phyloP scores from a whole-genome alignment of 2,797 vertebrate species.

The Pseudochirops cupreus region DNA sequence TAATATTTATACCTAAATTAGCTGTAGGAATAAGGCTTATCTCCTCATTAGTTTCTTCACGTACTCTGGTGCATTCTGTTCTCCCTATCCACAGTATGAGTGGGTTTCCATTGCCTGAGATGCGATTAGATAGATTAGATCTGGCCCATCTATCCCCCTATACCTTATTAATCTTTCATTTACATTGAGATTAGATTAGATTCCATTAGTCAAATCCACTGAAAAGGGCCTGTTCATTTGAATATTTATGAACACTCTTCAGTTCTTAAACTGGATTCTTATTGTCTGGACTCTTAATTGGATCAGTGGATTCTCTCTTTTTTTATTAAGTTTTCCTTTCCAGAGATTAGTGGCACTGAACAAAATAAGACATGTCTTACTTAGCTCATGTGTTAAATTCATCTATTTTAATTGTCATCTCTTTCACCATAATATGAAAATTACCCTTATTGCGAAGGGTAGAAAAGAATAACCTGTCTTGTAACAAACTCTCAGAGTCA shows the following conservation, averaged over 20 bases:
- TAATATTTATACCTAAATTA: constrained; percentile 71
- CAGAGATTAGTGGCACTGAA: constrained; percentile 65
- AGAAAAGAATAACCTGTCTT: constrained; percentile 28
- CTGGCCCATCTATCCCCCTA: constrained; percentile 64
- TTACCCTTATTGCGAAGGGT: constrained; percentile 15
- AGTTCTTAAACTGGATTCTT: constrained; percentile 69
- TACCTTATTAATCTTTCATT: constrained; percentile 83
- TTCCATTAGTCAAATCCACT: constrained; percentile 76
- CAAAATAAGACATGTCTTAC: constrained; percentile 67
- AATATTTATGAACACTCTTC: constrained; percentile 76
- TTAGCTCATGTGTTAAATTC: constrained; percentile 44
- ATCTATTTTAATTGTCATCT: constrained; percentile 46
- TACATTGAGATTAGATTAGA: constrained; percentile 80
- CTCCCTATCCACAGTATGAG: not conserved
- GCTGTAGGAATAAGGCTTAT: constrained; percentile 57
- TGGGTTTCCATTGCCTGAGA: constrained; percentile 69
- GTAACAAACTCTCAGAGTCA: not conserved
- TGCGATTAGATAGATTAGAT: constrained; percentile 81
- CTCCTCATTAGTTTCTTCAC: constrained; percentile 66
- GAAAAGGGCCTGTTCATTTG: constrained; percentile 72
- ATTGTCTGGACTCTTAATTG: constrained; percentile 68
- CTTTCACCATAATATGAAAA: constrained; percentile 1
- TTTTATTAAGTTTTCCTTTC: constrained; percentile 74
- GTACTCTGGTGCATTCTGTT: constrained; percentile 56
- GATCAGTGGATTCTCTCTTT: constrained; percentile 64